Percentiles rank a stretch among this genome's conserved stretches.
phyloP scores from a whole-genome alignment of 1,140 invertebrate species.

The Cydia fagiglandana region DNA sequence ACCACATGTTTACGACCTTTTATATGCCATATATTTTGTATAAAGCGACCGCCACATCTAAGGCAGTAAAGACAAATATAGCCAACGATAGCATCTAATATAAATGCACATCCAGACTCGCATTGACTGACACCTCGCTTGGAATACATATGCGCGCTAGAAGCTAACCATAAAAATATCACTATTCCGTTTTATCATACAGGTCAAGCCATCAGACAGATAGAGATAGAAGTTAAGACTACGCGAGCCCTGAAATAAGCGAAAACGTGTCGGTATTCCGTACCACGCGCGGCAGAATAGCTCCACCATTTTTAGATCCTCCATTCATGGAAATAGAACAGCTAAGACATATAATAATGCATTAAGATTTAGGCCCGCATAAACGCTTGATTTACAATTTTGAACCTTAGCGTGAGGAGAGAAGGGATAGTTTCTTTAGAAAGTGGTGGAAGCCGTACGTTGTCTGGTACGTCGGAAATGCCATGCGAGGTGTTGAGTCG shows the following conservation, averaged over 20 bases:
- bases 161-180: not conserved
- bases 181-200: not conserved
- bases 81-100: constrained; percentile 11
- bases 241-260: constrained; percentile 34
- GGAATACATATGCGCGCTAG: constrained; percentile 25
- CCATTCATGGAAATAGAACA: constrained; percentile 37
- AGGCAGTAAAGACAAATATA: constrained; percentile 23
- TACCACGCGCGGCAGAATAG: constrained; percentile 32
- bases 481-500: constrained; percentile 24
- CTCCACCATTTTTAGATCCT: constrained; percentile 49
- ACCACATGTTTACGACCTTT: not conserved
- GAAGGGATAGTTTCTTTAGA: not conserved
- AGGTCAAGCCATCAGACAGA: not conserved
- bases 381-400: not conserved
- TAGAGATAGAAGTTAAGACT: constrained; percentile 8
- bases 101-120: constrained; percentile 13
- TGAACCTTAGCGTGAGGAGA: not conserved
- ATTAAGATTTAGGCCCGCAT: not conserved
- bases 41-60: constrained; percentile 21
- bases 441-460: not conserved
- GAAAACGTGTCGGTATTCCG: constrained; percentile 44
- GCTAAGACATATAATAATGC: constrained; percentile 27
- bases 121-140: constrained; percentile 25
- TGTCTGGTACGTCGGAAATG: constrained; percentile 28
- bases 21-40: constrained; percentile 15